Base-by-base conservation (phyloP, 1,140 invertebrate species). In the Panagrolaimus sp. region DNA sequence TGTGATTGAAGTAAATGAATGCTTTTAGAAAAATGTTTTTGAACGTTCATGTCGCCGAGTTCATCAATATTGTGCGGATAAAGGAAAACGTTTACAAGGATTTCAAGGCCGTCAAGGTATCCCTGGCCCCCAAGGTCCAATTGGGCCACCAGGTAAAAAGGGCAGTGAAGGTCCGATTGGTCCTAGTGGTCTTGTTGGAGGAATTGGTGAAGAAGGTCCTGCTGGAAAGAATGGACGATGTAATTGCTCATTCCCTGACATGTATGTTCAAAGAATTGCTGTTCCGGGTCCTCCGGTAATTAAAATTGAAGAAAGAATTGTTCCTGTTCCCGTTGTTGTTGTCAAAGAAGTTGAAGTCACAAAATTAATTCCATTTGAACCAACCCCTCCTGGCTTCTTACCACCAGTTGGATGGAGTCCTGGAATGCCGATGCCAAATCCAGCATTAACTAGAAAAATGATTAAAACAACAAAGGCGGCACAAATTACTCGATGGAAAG, bases 321-420 rank as follows among this genome's bases (percentile, higher is more conserved):
- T 82, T 15, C 82, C 80, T 3, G 82, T 82, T 8, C 80, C 80
- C 0, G 80, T 82, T 7, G 75, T 82, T 0, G 80, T 82, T 15
- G 81, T 82, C 0, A 82, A 83, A 48, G 81, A 82, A 47, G 75
- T 82, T 0, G 80, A 82, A 65, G 82, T 82, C 6, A 82, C 80
- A 12, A 82, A 80, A 45, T 67, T 82, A 21, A 76, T 82, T 12
- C 80, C 80, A 0, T 82, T 83, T 62, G 80, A 82, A 63, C 80
- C 80, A 15, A 82, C 82, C 8, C 80, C 80, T 8, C 82, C 80
- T 5, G 82, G 80, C 1, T 82, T 82, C 64, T 78, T 67, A 26
- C 82, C 82, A 14, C 80, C 78, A 7, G 63, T 65, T 45, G 78
- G 75, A 10, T 83, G 82, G 80, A 63, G 58, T 0, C 78, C 80